Evolutionary conservation across 2,113 vertebrate genomes (phyloP), one percentile per base, ranked within the genome.

Genomic region (Corapipo altera): DNA sequence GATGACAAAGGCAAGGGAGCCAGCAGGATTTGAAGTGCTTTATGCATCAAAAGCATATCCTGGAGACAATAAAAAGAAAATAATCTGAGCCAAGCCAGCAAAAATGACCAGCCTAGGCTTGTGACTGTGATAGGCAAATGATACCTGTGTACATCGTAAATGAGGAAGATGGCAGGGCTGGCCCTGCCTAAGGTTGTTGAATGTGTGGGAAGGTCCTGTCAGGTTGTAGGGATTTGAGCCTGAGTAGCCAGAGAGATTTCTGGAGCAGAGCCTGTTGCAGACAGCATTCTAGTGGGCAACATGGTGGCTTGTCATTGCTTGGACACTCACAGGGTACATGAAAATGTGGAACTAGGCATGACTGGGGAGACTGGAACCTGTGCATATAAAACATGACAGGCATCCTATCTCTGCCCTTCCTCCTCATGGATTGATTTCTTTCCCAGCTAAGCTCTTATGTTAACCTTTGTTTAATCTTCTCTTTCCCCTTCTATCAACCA

Each of bases 391-490:
- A 70, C 0, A 0, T 51, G 48, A 19, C n/a, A 12, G n/a, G 23
- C 1, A 2, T 88, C 62, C 35, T 76, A 20, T 75, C 76, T 70
- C 54, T 88, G 15, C 15, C 39, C 14, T 64, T 35, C 43, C 8
- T 64, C 51, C 74, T 89, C 22, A 49, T 2, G 1, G 55, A 67
- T n/a, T 39, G 58, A 90, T 91, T 85, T 91, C 37, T 92, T 81
- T 33, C 61, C 37, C 4, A 83, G 82, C 37, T 46, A 86, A 94
- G 51, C 69, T 95, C 35, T 84, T 93, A 54, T 57, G 44, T 62
- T 88, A 95, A 89, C 73, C 62, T 93, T 83, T 77, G 67, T 94
- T 95, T 94, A 95, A 94, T 94, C 81, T 84, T 92, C 57, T 85
- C 37, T 91, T 92, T 95, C 75, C 17, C 41, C 10, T 95, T 77